Percentiles rank a stretch among this genome's conserved stretches.
Conservation (phyloP, 2,113 vertebrate genomes). For the Mesocricetus auratus region DNA sequence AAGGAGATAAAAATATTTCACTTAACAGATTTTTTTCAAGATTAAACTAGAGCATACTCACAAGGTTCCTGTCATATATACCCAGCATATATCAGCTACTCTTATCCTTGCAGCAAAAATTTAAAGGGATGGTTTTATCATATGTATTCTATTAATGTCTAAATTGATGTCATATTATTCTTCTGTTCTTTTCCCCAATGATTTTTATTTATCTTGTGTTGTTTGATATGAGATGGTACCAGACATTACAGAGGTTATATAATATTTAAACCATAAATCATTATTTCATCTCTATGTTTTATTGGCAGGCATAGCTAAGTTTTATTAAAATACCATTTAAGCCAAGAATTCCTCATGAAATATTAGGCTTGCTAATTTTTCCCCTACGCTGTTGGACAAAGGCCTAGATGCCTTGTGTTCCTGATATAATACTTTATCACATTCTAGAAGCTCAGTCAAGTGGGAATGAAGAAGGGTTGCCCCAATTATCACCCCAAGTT, state of each 20-base stretch:
- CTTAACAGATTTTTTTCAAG: not conserved
- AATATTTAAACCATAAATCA: slow-evolving; percentile 76
- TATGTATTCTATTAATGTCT: not conserved
- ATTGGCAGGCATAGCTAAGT: slow-evolving; percentile 62
- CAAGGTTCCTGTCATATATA: not conserved
- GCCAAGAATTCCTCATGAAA: slow-evolving; percentile 78
- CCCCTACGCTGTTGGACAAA: slow-evolving; percentile 64
- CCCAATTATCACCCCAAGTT: not conserved
- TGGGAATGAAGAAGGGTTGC: not conserved
- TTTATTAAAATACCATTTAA: slow-evolving; percentile 79
- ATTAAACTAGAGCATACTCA: not conserved
- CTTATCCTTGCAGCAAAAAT: slow-evolving; percentile 21
- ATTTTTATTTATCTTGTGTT: slow-evolving; percentile 31
- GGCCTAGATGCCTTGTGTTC: slow-evolving; percentile 67
- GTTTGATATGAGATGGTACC: slow-evolving; percentile 51
- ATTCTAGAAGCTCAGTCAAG: slow-evolving; percentile 45
- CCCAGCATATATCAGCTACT: not conserved
- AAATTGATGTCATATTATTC: slow-evolving; percentile 35
- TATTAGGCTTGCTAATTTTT: slow-evolving; percentile 65
- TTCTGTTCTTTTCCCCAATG: not conserved
- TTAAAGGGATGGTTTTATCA: slow-evolving; percentile 12
- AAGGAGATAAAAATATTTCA: not conserved
- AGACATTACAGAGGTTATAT: slow-evolving; percentile 57
- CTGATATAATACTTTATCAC: slow-evolving; percentile 62
- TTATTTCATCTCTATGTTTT: slow-evolving; percentile 71